phyloP scores from a whole-genome alignment of 2,888 invertebrate species.

The Alsophila aescularia region DNA sequence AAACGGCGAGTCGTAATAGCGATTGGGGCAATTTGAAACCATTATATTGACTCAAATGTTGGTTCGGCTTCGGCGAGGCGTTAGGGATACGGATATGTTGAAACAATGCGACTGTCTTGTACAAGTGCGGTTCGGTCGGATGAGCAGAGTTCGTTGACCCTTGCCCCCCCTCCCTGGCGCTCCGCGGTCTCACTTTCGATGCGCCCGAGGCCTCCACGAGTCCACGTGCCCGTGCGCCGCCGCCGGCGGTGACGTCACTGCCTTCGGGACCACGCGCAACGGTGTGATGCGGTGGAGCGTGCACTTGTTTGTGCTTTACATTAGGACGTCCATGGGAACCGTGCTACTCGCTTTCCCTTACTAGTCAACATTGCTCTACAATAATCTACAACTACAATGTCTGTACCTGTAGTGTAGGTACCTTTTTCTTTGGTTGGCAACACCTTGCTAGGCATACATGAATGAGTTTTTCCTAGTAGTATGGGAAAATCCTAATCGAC shows the following conservation, averaged over 20 bases:
- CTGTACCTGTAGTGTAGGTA: too few relatives aligned
- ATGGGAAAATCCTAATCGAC: too few relatives aligned
- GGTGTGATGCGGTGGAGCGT: conserved; percentile 62
- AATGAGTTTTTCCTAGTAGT: too few relatives aligned
- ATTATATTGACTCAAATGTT: conserved; percentile 29
- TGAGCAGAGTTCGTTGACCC: conserved; percentile 77
- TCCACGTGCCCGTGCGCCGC: conserved; percentile 76
- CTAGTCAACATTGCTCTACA: conserved; percentile 46
- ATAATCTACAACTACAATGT: conserved; percentile 29
- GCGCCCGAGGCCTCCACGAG: conserved; percentile 73
- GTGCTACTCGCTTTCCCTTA: conserved; percentile 50
- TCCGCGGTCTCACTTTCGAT: conserved; percentile 78
- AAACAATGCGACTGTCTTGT: conserved; percentile 78
- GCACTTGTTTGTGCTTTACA: conserved; percentile 68
- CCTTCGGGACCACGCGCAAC: conserved; percentile 61
- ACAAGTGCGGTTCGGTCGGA: conserved; percentile 80
- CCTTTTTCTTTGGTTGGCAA: too few relatives aligned
- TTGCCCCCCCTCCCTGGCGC: conserved; percentile 49
- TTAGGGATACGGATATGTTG: conserved; percentile 61
- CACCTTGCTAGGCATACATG: too few relatives aligned
- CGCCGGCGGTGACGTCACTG: conserved; percentile 72
- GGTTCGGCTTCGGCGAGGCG: conserved; percentile 54
- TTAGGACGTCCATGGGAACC: conserved; percentile 73
- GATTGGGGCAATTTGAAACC: conserved; percentile 9
- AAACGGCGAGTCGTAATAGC: conserved; percentile 10